Base-by-base conservation (phyloP, 2,113 vertebrate genomes). In the Vidua macroura region DNA sequence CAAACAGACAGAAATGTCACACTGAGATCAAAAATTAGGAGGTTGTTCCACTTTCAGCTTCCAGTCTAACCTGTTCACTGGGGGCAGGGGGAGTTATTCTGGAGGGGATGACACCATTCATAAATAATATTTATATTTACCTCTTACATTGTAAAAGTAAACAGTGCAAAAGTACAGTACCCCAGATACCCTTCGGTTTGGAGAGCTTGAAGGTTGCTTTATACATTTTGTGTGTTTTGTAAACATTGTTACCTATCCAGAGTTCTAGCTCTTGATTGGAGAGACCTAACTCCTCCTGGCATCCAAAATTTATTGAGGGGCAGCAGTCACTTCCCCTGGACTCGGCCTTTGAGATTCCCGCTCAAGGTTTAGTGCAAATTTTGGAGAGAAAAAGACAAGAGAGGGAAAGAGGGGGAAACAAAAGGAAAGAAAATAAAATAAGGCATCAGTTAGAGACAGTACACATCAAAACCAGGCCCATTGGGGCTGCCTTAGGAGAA, bases 361-460 rank as follows among this genome's bases (percentile, higher is more conserved):
- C 94, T 97, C 68, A 46, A 95, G 96, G 90, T 98, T 97, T 99
- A 99, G 99, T 99, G 98, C 99, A 99, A 98, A 98, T 98, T 97
- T 98, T 94, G 94, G 95, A 97, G 95, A 96, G 93, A 91, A 96
- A 96, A 95, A 87, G 93, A 97, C 37, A 7, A 93, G 46, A 85
- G 75, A 88, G 55, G 79, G 31, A 60, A 19, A 77, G 41, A 39
- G 43, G 58, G 70, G 28, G 19, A 11, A 19, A 67, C 39, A 69
- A 86, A 97, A 78, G 3, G 1, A 80, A 95, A 93, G 30, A 83
- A 96, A 96, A 97, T 79, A 96, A 89, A 93, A 97, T 99, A 99
- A 99, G 99, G 98, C 99, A 99, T 98, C 98, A 98, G 97, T 98
- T 98, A 98, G 95, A 99, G 98, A 98, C 10, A 62, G 95, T 96